phyloP scores from a whole-genome alignment of 2,113 vertebrate species.

The Oryzias woworae region DNA sequence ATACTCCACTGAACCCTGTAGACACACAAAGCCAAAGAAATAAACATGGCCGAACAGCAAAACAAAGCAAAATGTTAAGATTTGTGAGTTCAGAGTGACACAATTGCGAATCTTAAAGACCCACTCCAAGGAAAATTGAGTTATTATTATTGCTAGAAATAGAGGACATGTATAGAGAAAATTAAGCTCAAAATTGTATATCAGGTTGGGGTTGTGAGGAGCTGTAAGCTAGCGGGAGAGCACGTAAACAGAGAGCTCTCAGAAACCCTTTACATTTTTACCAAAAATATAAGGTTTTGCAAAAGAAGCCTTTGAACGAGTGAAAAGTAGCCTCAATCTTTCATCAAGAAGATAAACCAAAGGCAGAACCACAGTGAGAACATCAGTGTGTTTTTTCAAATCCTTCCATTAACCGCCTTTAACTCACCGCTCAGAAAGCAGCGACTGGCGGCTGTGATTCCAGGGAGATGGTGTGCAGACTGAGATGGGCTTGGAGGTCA shows the following conservation, averaged over 20 bases:
- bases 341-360: slow-evolving; percentile 9
- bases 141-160: too few species aligned
- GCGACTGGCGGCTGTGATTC: slow-evolving; percentile 11
- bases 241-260: too few species aligned
- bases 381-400: slow-evolving; percentile 35
- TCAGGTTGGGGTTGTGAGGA: too few species aligned
- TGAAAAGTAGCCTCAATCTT: slow-evolving; percentile 1
- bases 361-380: slow-evolving; percentile 5
- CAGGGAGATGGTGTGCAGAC: slow-evolving; percentile 34
- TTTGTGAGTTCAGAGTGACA: too few species aligned
- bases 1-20: slow-evolving; percentile 70
- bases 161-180: too few species aligned
- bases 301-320: background rate
- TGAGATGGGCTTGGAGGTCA: slow-evolving; percentile 48
- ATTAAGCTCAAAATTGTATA: too few species aligned
- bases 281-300: too few species aligned
- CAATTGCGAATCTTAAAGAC: too few species aligned
- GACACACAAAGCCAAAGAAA: slow-evolving; percentile 31
- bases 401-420: slow-evolving; percentile 2
- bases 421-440: slow-evolving; percentile 43
- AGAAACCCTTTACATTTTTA: too few species aligned
- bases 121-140: too few species aligned
- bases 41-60: background rate
- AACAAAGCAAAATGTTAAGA: too few species aligned
- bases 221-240: too few species aligned